Evolutionary conservation across 2,113 vertebrate genomes (phyloP).

Genomic region (Vulpes ferrilata): DNA sequence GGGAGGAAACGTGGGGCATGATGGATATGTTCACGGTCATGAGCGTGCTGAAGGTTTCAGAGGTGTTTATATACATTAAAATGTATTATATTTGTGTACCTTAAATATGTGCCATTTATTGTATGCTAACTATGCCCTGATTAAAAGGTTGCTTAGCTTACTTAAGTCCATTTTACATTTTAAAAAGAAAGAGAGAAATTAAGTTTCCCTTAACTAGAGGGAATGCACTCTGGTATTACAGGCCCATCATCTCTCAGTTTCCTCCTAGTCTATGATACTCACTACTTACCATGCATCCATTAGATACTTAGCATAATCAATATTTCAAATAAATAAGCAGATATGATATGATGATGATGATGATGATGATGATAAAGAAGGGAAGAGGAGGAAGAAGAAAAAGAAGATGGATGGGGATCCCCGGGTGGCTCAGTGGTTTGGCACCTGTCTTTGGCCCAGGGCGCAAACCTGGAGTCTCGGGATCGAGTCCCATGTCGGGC

Average conservation of each 20-base stretch:
- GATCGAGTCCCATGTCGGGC: too few species aligned
- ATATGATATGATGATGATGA: not conserved
- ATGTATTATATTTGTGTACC: not conserved
- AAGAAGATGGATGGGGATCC: not conserved
- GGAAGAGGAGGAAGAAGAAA: not conserved
- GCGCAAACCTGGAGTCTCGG: too few species aligned
- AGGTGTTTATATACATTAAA: not conserved
- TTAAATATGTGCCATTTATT: not conserved
- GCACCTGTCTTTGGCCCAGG: too few species aligned
- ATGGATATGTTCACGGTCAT: not conserved
- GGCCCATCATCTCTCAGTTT: not conserved
- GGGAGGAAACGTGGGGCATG: not conserved
- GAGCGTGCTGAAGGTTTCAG: not conserved
- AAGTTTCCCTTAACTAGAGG: not conserved
- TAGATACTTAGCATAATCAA: not conserved
- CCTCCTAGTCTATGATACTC: not conserved
- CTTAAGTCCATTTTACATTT: constrained; percentile 29
- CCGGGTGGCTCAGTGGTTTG: too few species aligned
- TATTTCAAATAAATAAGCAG: not conserved
- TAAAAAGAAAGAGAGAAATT: not conserved
- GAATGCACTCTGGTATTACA: not conserved
- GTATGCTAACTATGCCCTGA: not conserved
- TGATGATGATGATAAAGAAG: not conserved
- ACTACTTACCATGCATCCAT: not conserved
- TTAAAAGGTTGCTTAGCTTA: not conserved